Base-by-base conservation (phyloP, 2,797 vertebrate genomes). In the Danionella dracula region DNA sequence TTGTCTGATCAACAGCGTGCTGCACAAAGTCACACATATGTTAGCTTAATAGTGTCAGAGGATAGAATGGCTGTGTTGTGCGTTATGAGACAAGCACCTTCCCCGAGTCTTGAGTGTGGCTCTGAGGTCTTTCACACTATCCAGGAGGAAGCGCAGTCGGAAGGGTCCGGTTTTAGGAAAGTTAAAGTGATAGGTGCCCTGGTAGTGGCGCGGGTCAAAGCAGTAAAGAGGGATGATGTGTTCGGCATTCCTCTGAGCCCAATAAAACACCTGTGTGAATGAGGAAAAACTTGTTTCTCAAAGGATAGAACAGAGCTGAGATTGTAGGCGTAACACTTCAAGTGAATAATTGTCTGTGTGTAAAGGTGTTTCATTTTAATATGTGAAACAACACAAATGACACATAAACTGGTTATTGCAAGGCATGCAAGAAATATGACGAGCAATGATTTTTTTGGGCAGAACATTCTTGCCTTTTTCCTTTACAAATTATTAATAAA, bases 191-290 rank as follows among this genome's bases (percentile, higher is more conserved):
- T 83, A 78, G 0, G 91, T 93, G 55, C 84, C 80, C 64, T 76
- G 31, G 73, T 89, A 87, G 70, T 92, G 90, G 76, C 87, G 83
- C 0, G 92, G 90, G 71, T 93, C 88, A 4, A 93, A 92, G 83
- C 92, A 93, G 82, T 92, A 93, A 1, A 94, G 84, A 0, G 91
- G 91, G n/a, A 93, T 45, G 1, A 93, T 62, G 32, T 85, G 46
- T 16, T 91, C 89, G 0, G 88, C 86, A 8, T 90, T 88, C 48
- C 38, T 81, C 74, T 90, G 86, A 48, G 91, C 91, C 90, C 91
- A 93, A 59, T 84, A 80, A 9, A 94, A 85, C 40, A 93, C 79
- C 92, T 92, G 63, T 0, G 29, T 8, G 4, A 53, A 40, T 42
- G 10, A 7, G 19, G 12, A 2, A 4, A 19, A 51, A 49, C 57